Percentiles rank a stretch among this genome's conserved stretches.
Conservation (phyloP, 2,113 vertebrate genomes). For the Vicugna pacos region DNA sequence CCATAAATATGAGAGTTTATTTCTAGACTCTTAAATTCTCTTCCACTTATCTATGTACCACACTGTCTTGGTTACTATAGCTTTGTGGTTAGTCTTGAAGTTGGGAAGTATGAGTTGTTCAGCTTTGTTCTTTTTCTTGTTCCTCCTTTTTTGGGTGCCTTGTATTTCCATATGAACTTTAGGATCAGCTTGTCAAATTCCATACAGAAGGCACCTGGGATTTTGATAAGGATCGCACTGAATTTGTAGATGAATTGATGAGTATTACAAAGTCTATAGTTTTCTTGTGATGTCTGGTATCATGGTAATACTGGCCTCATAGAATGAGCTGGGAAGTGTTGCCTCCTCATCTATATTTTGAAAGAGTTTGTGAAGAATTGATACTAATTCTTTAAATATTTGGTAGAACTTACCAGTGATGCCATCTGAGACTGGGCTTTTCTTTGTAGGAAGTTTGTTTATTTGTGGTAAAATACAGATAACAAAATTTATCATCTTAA, state of each 20-base stretch:
- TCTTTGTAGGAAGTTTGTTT: background rate
- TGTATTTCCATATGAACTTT: background rate
- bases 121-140: conserved; percentile 32
- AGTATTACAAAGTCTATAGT: conserved; percentile 9
- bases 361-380: conserved; percentile 26
- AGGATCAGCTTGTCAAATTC: conserved; percentile 31
- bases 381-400: conserved; percentile 11
- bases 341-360: conserved; percentile 6
- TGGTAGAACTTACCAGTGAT: conserved; percentile 44
- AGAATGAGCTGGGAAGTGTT: conserved; percentile 26
- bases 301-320: conserved; percentile 13
- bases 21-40: conserved; percentile 2
- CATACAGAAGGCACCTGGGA: background rate
- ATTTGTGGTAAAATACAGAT: conserved; percentile 17
- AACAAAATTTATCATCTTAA: conserved; percentile 17
- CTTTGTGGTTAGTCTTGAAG: background rate
- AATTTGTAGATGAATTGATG: background rate
- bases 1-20: background rate
- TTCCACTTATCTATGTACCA: background rate
- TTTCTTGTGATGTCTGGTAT: conserved; percentile 49
- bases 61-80: background rate
- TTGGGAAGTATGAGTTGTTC: background rate
- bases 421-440: background rate
- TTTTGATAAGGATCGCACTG: background rate
- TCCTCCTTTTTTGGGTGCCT: conserved; percentile 27